A percentile compares a stretch with the other conserved stretches of the same genome.
phyloP scores from a whole-genome alignment of 2,888 invertebrate species.

The Synanthedon vespiformis region DNA sequence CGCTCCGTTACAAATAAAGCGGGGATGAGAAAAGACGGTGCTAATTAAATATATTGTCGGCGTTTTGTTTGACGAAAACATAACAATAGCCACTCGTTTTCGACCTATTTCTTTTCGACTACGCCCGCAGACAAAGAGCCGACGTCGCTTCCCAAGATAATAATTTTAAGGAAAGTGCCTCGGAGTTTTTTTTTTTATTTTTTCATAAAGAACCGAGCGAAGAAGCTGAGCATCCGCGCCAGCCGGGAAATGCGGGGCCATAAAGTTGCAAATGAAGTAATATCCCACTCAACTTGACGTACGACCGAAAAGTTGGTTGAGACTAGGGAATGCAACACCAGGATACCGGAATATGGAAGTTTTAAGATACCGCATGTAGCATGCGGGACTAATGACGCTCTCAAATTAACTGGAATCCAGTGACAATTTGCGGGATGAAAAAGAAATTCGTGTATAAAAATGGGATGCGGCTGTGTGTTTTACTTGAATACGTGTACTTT shows the following conservation, averaged over 20 bases:
- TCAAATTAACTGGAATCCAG: too few relatives aligned
- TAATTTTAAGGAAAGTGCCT: slow-evolving; percentile 46
- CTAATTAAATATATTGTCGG: slow-evolving; percentile 28
- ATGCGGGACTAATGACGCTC: neutral
- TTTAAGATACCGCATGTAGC: neutral
- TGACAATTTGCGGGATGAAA: neutral
- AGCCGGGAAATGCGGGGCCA: slow-evolving; percentile 39
- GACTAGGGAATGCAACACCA: neutral
- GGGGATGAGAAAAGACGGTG: slow-evolving; percentile 13
- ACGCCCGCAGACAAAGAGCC: slow-evolving; percentile 29
- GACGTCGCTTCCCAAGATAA: slow-evolving; percentile 31
- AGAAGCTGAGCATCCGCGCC: slow-evolving; percentile 23
- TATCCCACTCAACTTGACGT: slow-evolving; percentile 44
- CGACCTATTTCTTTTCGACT: slow-evolving; percentile 23
- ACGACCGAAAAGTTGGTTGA: slow-evolving; percentile 9
- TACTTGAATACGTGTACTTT: too few relatives aligned
- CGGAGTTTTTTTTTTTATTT: slow-evolving; percentile 37
- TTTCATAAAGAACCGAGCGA: slow-evolving; percentile 39
- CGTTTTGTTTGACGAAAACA: slow-evolving; percentile 27
- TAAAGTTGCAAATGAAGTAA: slow-evolving; percentile 67
- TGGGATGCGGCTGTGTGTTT: too few relatives aligned
- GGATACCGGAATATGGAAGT: neutral
- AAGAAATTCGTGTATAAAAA: neutral
- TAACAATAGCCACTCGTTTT: slow-evolving; percentile 25
- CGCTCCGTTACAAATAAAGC: neutral